phyloP scores from a whole-genome alignment of 2,797 vertebrate species.

The Mormyrus hasselquistii region DNA sequence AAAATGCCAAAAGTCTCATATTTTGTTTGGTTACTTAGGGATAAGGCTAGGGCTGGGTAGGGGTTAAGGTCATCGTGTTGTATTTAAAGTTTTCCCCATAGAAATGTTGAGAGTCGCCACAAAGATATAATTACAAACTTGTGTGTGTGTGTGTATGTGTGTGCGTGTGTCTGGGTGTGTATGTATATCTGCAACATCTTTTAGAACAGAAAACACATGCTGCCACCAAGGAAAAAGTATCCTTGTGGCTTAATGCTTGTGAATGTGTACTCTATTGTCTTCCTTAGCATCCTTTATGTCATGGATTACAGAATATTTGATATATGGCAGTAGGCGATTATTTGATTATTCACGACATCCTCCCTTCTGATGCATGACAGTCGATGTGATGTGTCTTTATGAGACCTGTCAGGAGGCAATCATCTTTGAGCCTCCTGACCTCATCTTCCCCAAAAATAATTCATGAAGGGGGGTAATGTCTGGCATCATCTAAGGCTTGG shows the following conservation, averaged over 20 bases:
- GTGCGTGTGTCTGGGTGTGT: too few species aligned
- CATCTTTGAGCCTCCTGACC: neutral
- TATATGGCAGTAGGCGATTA: neutral
- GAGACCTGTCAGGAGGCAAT: neutral
- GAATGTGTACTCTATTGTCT: neutral
- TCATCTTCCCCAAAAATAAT: neutral
- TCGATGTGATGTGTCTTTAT: neutral
- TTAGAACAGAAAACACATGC: neutral
- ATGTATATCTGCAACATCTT: neutral
- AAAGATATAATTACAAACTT: too few species aligned
- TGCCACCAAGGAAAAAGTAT: neutral
- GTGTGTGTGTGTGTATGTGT: too few species aligned
- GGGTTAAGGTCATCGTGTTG: too few species aligned
- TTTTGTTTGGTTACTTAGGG: too few species aligned
- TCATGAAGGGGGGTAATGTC: neutral
- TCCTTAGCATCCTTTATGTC: neutral
- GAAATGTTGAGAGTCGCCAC: too few species aligned
- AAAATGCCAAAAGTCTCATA: too few species aligned
- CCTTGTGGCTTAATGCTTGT: neutral
- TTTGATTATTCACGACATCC: neutral
- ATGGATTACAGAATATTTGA: neutral
- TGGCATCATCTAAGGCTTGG: neutral
- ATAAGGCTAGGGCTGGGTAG: too few species aligned
- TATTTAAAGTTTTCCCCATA: too few species aligned
- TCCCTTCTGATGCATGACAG: neutral